Conservation (phyloP, 2,797 vertebrate genomes). For the Tinamus major region DNA sequence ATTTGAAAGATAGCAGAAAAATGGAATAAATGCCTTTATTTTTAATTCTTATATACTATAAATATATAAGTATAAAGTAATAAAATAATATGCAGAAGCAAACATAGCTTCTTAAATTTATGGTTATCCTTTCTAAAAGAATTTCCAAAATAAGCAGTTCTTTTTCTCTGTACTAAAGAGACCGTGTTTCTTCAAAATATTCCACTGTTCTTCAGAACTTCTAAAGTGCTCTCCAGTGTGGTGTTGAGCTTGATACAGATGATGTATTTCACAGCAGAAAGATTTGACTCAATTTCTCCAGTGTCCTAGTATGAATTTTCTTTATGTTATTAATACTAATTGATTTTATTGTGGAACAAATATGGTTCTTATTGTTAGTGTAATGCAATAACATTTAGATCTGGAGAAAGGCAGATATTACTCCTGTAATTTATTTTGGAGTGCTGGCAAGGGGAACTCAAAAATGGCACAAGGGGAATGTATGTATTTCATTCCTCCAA, state of each 20-base stretch:
- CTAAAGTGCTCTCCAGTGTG: background rate
- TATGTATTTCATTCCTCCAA: background rate
- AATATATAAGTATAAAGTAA: background rate
- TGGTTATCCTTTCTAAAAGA: background rate
- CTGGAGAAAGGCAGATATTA: background rate
- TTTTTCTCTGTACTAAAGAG: background rate
- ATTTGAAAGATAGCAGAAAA: background rate
- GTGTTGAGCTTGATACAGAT: background rate
- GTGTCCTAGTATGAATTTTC: background rate
- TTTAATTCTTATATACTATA: background rate
- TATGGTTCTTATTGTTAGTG: background rate
- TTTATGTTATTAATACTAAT: background rate
- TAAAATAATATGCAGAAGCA: conserved; percentile 1
- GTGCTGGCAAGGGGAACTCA: background rate
- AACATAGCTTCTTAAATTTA: background rate
- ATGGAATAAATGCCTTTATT: background rate
- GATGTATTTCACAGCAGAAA: background rate
- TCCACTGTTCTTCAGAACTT: background rate
- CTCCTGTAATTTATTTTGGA: background rate
- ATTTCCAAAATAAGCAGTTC: background rate
- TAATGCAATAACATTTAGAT: background rate
- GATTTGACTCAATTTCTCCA: background rate
- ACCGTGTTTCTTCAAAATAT: background rate
- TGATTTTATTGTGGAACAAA: background rate
- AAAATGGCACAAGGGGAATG: background rate